phyloP scores from a whole-genome alignment of 2,113 vertebrate genomes.

The Phalacrocorax carbo region DNA sequence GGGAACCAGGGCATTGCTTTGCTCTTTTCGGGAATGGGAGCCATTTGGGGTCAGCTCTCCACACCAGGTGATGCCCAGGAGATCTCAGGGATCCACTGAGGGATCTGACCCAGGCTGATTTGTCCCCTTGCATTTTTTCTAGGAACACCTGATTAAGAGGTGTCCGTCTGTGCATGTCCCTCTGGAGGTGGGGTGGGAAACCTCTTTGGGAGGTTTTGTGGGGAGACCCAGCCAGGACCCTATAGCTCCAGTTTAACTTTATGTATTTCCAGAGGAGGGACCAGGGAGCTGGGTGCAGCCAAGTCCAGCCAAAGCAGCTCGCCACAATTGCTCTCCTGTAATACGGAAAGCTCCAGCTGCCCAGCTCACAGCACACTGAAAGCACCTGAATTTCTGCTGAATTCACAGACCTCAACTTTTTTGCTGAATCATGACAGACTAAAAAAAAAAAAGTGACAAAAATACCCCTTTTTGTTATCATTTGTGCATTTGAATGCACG shows the following conservation, averaged over 20 bases:
- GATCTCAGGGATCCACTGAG: not conserved
- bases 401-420: not conserved
- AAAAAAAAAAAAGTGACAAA: slow-evolving; percentile 28
- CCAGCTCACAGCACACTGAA: not conserved
- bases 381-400: not conserved
- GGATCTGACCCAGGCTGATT: not conserved
- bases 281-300: not conserved
- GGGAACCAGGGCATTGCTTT: rapidly evolving
- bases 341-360: not conserved
- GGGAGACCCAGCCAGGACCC: not conserved
- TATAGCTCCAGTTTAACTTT: not conserved
- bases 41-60: not conserved
- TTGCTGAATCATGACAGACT: slow-evolving; percentile 3
- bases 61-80: not conserved
- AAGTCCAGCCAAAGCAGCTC: not conserved
- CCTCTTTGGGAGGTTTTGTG: not conserved
- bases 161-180: not conserved
- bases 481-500: not conserved
- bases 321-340: not conserved
- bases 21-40: not conserved
- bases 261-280: not conserved
- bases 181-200: not conserved
- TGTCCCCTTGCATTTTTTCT: not conserved
- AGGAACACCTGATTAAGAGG: not conserved
- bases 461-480: slow-evolving; percentile 34